Conservation (phyloP, 2,888 invertebrate genomes). For the Drosophila dives region DNA sequence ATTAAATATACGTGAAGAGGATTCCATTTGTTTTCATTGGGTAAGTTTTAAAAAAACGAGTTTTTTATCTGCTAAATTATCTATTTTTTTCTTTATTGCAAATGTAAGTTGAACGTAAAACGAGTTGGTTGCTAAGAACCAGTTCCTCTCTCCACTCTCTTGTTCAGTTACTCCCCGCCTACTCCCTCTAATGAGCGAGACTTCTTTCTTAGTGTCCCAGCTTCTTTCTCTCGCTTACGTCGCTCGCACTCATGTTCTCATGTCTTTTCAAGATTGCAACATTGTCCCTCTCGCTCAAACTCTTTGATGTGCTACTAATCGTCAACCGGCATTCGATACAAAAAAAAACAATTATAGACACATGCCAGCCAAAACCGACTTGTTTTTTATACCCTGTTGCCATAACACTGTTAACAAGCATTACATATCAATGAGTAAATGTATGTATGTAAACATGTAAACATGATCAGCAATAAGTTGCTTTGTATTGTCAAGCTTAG, state of each 20-base stretch:
- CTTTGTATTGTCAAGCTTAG: background rate
- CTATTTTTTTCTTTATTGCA: conserved; percentile 30
- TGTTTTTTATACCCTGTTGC: conserved; percentile 7
- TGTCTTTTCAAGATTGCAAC: conserved; percentile 5
- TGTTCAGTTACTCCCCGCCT: conserved; percentile 23
- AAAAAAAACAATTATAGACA: conserved; percentile 9
- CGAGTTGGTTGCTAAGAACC: conserved; percentile 73
- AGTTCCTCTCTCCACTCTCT: conserved; percentile 38
- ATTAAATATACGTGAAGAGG: conserved; percentile 1
- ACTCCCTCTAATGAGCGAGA: conserved; percentile 39
- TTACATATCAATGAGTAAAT: background rate
- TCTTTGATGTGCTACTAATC: conserved; percentile 1
- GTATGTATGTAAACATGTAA: background rate
- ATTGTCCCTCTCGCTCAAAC: conserved; percentile 1
- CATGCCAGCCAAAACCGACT: background rate
- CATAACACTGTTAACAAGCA: background rate
- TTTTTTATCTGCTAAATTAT: conserved; percentile 33
- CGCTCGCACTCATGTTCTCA: conserved; percentile 5
- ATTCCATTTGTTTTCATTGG: conserved; percentile 42
- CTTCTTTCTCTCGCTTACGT: conserved; percentile 25
- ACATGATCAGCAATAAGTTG: background rate
- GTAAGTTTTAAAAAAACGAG: conserved; percentile 59
- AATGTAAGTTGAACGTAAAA: conserved; percentile 52
- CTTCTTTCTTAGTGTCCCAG: conserved; percentile 45
- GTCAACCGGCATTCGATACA: conserved; percentile 17